These are phyloP conservation scores for Sebastolobus altivelis DNA, from an alignment of 2,797 vertebrate species.

Conservation along the genomic window DNA sequence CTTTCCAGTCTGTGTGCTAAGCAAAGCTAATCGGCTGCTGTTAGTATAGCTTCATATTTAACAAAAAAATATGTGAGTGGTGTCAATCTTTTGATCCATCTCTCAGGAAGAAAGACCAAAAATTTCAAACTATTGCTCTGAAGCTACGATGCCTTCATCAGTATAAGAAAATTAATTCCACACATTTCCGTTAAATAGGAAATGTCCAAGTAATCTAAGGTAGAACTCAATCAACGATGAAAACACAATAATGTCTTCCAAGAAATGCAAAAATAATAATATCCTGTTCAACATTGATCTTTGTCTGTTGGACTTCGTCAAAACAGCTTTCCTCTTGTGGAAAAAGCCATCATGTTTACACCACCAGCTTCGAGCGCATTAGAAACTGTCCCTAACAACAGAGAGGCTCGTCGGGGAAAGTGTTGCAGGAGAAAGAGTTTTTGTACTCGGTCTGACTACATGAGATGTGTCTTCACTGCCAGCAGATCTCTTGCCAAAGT, in stretches of 20 bases:
- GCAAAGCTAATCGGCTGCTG: not conserved
- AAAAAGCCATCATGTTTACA: not conserved
- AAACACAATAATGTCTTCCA: not conserved
- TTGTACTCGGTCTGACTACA: conserved; percentile 39
- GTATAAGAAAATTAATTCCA: not conserved
- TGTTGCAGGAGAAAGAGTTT: conserved; percentile 39
- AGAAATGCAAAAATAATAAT: not conserved
- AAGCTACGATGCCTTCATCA: not conserved
- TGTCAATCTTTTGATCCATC: not conserved
- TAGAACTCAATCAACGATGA: not conserved
- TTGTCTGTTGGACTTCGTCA: not conserved
- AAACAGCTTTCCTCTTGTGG: not conserved
- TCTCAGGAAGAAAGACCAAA: not conserved
- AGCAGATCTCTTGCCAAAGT: conserved; percentile 57
- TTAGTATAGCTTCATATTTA: not conserved
- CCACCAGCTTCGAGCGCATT: not conserved
- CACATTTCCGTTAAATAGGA: not conserved
- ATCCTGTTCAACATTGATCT: not conserved
- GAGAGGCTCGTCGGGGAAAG: conserved; percentile 23
- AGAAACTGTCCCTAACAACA: conserved; percentile 9
- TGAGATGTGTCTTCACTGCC: conserved; percentile 45
- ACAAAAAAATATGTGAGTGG: not conserved
- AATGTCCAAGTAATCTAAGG: not conserved
- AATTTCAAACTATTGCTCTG: not conserved
- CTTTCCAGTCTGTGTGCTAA: not conserved